These are phyloP conservation scores for Hylyphantes graminicola DNA, from an alignment of 1,140 invertebrate species.

Conservation along the genomic window DNA sequence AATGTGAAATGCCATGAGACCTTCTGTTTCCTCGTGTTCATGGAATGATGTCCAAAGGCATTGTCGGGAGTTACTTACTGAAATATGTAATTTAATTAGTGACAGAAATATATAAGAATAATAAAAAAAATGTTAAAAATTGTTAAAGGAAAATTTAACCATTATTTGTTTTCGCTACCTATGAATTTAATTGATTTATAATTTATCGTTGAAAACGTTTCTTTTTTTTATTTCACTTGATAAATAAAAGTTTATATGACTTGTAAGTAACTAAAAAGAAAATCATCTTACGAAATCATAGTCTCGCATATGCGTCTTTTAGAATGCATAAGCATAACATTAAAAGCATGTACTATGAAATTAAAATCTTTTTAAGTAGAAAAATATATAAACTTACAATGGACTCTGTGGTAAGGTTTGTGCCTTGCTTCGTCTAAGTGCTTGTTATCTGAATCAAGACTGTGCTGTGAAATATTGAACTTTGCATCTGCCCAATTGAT, in stretches of 20 bases:
- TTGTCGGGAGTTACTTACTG: constrained; percentile 17
- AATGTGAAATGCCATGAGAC: constrained; percentile 72
- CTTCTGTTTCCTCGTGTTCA: constrained; percentile 68
- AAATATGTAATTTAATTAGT: not conserved
- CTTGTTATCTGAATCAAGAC: constrained; percentile 52
- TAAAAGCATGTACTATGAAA: not conserved
- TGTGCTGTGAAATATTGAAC: constrained; percentile 55
- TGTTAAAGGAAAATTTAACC: too few relatives aligned
- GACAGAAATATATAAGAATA: too few relatives aligned
- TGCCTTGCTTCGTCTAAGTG: constrained; percentile 2
- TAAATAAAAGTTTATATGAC: too few relatives aligned
- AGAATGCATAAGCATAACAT: not conserved
- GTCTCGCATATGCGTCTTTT: not conserved
- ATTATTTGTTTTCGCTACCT: too few relatives aligned
- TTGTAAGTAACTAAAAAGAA: not conserved
- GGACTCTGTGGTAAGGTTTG: constrained; percentile 36
- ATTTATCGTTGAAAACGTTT: too few relatives aligned
- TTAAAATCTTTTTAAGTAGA: not conserved
- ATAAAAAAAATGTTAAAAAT: too few relatives aligned
- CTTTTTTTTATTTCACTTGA: too few relatives aligned
- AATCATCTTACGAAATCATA: not conserved
- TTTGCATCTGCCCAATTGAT: constrained; percentile 23
- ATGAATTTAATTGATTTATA: too few relatives aligned
- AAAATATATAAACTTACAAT: constrained; percentile 25
- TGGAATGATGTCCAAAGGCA: constrained; percentile 8